These are phyloP conservation scores for Amblyopsis hoosieri DNA, from an alignment of 2,797 vertebrate genomes.

Conservation along the genomic window DNA sequence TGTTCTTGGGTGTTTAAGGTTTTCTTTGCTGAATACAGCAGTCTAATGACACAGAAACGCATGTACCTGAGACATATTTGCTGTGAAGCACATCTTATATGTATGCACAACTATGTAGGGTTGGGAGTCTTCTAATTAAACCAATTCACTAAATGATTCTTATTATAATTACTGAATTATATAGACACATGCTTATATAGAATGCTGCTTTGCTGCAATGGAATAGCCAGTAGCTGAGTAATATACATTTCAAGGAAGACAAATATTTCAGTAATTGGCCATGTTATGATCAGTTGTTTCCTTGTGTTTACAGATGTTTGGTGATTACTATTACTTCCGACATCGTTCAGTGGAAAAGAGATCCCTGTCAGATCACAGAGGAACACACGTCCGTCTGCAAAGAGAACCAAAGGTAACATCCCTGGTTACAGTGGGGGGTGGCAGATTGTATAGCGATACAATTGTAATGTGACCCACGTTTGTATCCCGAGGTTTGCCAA, in stretches of 20 bases:
- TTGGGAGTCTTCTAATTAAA: neutral
- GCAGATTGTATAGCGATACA: neutral
- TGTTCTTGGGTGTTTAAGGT: no score
- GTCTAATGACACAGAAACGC: neutral
- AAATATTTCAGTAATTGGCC: constrained; percentile 16
- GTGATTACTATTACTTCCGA: constrained; percentile 89
- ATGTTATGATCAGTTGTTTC: constrained; percentile 17
- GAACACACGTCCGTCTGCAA: constrained; percentile 81
- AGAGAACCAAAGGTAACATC: constrained; percentile 84
- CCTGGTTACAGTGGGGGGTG: neutral
- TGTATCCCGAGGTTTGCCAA: no score
- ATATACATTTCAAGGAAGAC: no score
- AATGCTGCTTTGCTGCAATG: no score
- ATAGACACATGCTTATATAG: no score
- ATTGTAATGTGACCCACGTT: neutral
- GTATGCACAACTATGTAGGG: constrained; percentile 1
- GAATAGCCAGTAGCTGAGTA: no score
- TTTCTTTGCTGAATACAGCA: neutral
- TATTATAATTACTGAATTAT: no score
- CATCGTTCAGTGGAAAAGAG: constrained; percentile 88
- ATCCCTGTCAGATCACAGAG: constrained; percentile 85
- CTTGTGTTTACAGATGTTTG: constrained; percentile 80
- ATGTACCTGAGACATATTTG: neutral
- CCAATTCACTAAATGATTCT: neutral
- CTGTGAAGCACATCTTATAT: neutral